Base-by-base conservation (phyloP, 2,113 vertebrate genomes). In the Nothocercus nigrocapillus region DNA sequence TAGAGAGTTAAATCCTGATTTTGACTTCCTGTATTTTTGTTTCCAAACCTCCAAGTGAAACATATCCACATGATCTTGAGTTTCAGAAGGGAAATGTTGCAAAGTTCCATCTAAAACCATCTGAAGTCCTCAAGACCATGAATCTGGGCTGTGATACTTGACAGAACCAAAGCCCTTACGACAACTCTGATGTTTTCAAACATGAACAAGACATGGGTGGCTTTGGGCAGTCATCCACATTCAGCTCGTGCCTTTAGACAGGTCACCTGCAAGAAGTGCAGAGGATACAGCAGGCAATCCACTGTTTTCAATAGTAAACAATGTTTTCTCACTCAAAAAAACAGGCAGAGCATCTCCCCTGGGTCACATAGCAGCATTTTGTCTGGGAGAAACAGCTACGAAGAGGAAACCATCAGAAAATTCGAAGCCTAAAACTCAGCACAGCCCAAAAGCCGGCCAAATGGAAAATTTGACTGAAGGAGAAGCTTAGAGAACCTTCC, bases 341-440 rank as follows among this genome's bases (percentile, higher is more conserved):
- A 53, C 79, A 88, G 80, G 59, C 85, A 64, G 64, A 93, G 22
- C 62, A 56, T 90, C 82, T 78, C 49, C 61, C 72, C 30, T 45
- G 70, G 75, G 59, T 67, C 88, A 64, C 75, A 89, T 84, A 75
- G 85, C 44, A 89, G 44, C 58, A 22, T 54, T 84, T 62, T 44
- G 68, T n/a, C 59, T 81, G 88, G 69, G 77, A 78, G 82, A 95
- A 76, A 78, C 5, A 21, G 68, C 45, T 84, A 54, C 11, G 5
- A 54, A 72, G 38, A 85, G 49, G 13, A 91, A 96, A 90, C 34
- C 34, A 2, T 58, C 67, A 56, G 30, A 92, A 95, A 96, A 90
- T 24, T 10, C 45, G 17, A 92, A 95, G 45, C 61, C 51, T 8
- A 30, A 82, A n/a, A 81, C 79, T 53, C 54, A 64, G 47, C 42